Conservation (phyloP, 1,140 invertebrate species). For the Trialeurodes vaporariorum region DNA sequence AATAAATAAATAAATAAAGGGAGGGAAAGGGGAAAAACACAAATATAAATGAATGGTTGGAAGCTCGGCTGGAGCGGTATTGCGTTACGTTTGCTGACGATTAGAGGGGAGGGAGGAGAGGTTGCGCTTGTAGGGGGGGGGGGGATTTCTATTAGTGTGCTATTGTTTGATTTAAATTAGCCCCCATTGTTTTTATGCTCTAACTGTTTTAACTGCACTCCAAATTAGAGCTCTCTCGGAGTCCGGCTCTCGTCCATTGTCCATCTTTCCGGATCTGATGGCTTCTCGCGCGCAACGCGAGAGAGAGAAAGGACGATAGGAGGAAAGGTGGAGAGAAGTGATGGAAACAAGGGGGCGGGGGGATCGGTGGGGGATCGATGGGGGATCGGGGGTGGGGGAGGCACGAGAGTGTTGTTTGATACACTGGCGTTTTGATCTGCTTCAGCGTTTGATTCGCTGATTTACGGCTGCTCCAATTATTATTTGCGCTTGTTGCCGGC, state of each 20-base stretch:
- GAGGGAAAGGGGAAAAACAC: too few species aligned
- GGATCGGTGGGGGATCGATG: too few species aligned
- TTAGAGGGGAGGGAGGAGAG: background rate
- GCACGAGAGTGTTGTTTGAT: background rate
- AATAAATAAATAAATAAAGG: too few species aligned
- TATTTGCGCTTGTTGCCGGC: too few species aligned
- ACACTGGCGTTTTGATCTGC: background rate
- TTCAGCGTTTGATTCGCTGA: background rate
- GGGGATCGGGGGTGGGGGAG: background rate
- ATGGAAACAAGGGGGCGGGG: too few species aligned
- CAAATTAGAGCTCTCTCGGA: background rate
- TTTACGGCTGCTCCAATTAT: background rate
- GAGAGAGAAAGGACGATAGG: too few species aligned
- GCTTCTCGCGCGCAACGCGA: background rate
- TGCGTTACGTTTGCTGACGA: too few species aligned
- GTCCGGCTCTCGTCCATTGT: background rate
- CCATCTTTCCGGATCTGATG: background rate
- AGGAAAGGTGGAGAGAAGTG: too few species aligned
- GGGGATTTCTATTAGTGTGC: background rate
- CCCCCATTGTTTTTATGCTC: background rate
- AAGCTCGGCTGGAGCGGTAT: too few species aligned
- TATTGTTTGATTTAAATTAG: conserved; percentile 1
- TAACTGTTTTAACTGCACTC: background rate
- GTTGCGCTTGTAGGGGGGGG: background rate
- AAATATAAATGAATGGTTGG: background rate